Percentiles rank a stretch among this genome's conserved stretches.
phyloP scores from a whole-genome alignment of 2,888 invertebrate genomes.

The Iselma pallidipennis region DNA sequence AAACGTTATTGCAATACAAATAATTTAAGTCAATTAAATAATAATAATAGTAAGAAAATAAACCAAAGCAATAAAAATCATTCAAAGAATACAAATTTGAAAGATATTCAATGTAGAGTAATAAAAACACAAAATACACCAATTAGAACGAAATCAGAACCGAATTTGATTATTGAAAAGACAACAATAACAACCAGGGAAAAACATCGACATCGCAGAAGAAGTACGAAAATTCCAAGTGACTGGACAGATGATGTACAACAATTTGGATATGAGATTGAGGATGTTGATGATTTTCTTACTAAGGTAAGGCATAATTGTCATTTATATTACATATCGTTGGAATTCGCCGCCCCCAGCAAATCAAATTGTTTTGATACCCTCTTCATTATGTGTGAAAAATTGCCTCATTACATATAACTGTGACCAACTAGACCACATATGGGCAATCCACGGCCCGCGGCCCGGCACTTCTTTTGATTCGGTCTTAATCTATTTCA shows the following conservation, averaged over 20 bases:
- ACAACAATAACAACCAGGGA: conserved; percentile 57
- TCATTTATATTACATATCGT: too few relatives aligned
- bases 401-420: too few relatives aligned
- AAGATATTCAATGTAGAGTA: conserved; percentile 38
- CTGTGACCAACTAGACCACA: neutral
- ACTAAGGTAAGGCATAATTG: conserved; percentile 63
- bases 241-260: conserved; percentile 46
- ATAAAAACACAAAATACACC: conserved; percentile 40
- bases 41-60: conserved; percentile 27
- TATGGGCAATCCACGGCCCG: neutral
- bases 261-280: conserved; percentile 77
- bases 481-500: too few relatives aligned
- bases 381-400: too few relatives aligned
- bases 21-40: conserved; percentile 30
- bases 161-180: conserved; percentile 60
- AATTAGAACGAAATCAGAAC: conserved; percentile 59
- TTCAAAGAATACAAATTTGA: conserved; percentile 33
- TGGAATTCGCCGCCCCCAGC: too few relatives aligned
- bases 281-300: conserved; percentile 77
- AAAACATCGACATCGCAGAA: conserved; percentile 56
- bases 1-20: conserved; percentile 32
- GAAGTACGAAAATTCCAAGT: conserved; percentile 42
- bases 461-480: too few relatives aligned
- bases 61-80: conserved; percentile 35
- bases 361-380: too few relatives aligned